These are phyloP conservation scores for Cynopterus brachyotis DNA, from an alignment of 2,113 vertebrate species.

Conservation along the genomic window DNA sequence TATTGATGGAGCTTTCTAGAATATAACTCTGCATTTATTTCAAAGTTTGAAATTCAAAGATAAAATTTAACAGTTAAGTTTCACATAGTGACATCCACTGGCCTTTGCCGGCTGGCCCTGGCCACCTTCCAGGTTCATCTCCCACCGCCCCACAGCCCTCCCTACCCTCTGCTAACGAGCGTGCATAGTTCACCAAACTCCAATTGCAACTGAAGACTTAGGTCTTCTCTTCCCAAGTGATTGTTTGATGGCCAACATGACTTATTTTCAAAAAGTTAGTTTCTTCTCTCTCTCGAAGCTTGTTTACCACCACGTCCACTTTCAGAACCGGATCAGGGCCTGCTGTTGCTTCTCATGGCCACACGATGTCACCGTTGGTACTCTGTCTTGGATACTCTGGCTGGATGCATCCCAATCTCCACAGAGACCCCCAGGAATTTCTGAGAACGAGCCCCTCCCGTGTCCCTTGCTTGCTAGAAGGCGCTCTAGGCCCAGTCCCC, in stretches of 20 bases:
- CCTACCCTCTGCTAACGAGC: neutral
- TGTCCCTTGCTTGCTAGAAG: neutral
- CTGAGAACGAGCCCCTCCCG: neutral
- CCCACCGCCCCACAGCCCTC: fast-evolving
- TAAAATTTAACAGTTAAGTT: neutral
- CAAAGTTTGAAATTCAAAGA: neutral
- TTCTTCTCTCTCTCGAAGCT: neutral
- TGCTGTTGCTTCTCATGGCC: neutral
- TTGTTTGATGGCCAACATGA: neutral
- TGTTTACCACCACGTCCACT: fast-evolving
- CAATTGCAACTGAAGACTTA: neutral
- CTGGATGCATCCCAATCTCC: neutral
- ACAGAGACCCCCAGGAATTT: neutral
- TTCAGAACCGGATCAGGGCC: neutral
- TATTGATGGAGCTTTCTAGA: neutral
- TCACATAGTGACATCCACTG: neutral
- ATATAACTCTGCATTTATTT: neutral
- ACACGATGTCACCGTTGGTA: constrained; percentile 61
- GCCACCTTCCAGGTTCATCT: neutral
- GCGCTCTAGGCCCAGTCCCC: neutral
- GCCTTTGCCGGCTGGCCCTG: neutral
- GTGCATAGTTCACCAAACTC: neutral
- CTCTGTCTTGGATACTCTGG: neutral
- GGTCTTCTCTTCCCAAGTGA: neutral
- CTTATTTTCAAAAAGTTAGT: neutral